phyloP scores from a whole-genome alignment of 2,797 vertebrate species.

The Dipus sagitta region DNA sequence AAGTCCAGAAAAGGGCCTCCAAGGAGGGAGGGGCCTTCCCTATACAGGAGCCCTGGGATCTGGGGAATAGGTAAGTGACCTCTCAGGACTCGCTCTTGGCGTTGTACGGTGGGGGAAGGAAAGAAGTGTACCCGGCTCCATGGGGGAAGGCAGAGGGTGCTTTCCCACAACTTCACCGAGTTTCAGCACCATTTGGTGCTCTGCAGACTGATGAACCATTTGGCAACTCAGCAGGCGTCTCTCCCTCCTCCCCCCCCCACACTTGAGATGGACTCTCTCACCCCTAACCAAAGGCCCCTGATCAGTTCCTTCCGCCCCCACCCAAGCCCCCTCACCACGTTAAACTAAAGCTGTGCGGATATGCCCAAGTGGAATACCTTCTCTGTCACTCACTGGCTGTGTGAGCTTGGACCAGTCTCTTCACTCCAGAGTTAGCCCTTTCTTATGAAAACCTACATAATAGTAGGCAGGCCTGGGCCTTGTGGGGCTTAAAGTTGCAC shows the following conservation, averaged over 20 bases:
- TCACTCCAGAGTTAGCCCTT: conserved; percentile 1
- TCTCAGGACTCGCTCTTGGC: conserved; percentile 11
- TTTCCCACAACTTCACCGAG: conserved; percentile 35
- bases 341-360: conserved; percentile 29
- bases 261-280: background rate
- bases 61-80: conserved; percentile 74
- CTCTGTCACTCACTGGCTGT: background rate
- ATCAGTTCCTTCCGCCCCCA: conserved; percentile 26
- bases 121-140: background rate
- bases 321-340: background rate
- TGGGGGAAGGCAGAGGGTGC: conserved; percentile 33
- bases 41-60: conserved; percentile 44
- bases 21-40: conserved; percentile 40
- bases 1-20: conserved; percentile 39
- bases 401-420: conserved; percentile 70
- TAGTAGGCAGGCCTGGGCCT: background rate
- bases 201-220: conserved; percentile 57
- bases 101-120: background rate
- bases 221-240: conserved; percentile 54
- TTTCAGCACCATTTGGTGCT: conserved; percentile 67
- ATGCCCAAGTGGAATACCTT: background rate
- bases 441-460: conserved; percentile 44
- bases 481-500: conserved; percentile 8
- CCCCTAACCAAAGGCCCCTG: background rate
- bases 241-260: too few relatives aligned